phyloP scores from a whole-genome alignment of 2,888 invertebrate genomes.

The Coecobrya sp. region DNA sequence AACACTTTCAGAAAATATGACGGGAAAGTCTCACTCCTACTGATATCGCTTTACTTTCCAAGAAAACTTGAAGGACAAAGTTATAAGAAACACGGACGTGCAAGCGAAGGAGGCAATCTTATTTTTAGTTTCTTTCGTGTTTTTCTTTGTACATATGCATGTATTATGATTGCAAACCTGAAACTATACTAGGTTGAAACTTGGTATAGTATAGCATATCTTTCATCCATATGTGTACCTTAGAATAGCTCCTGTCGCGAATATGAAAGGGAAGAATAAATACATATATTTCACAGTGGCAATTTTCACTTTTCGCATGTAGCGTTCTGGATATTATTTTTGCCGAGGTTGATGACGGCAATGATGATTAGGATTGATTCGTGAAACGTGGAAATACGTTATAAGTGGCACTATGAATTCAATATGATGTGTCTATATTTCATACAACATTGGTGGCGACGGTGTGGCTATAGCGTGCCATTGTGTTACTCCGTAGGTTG shows the following conservation, averaged over 20 bases:
- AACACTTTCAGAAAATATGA: conserved; percentile 57
- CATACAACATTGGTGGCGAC: not conserved
- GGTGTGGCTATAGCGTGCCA: conserved; percentile 26
- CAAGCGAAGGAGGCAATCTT: not conserved
- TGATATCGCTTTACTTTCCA: conserved; percentile 37
- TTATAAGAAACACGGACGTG: not conserved
- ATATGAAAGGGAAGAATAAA: conserved; percentile 12
- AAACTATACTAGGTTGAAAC: too few species aligned
- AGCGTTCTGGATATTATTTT: not conserved
- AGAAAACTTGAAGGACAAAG: conserved; percentile 10
- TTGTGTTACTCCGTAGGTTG: not conserved
- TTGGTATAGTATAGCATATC: not conserved
- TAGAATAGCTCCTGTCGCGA: not conserved
- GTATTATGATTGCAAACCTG: not conserved
- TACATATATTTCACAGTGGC: not conserved
- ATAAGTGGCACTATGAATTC: not conserved
- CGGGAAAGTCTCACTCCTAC: conserved; percentile 12
- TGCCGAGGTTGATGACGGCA: conserved; percentile 4
- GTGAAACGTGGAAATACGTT: conserved; percentile 34
- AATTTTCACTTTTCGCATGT: conserved; percentile 25
- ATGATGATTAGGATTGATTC: conserved; percentile 12
- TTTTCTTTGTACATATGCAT: not conserved
- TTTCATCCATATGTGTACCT: not conserved
- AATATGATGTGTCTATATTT: not conserved
- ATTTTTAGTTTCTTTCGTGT: not conserved